Evolutionary conservation across 2,888 invertebrate genomes (phyloP).

Genomic region (Bombylius major): DNA sequence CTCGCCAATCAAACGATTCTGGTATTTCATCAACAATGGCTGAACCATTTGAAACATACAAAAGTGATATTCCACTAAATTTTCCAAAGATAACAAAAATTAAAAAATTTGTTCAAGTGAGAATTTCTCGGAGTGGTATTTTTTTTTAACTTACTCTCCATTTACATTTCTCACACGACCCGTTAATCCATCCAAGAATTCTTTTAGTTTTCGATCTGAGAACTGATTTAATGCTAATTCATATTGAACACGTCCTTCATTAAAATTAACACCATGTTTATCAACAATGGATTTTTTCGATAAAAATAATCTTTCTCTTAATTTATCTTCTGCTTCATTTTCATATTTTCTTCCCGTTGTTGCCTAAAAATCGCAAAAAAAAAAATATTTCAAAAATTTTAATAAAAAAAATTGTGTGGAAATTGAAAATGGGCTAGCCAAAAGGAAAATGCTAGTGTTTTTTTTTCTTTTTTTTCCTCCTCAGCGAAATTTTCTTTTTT

Average conservation of each 20-base stretch:
- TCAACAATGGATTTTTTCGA: slow-evolving; percentile 22
- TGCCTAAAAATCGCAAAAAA: not conserved
- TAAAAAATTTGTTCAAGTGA: not conserved
- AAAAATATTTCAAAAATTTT: too few species aligned
- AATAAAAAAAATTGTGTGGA: too few species aligned
- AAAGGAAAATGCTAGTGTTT: too few species aligned
- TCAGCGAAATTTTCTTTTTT: too few species aligned
- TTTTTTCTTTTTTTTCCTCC: too few species aligned
- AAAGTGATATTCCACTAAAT: not conserved
- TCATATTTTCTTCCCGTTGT: slow-evolving; percentile 29
- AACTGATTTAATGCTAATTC: slow-evolving; percentile 27
- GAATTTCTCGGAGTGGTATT: not conserved
- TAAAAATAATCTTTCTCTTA: slow-evolving; percentile 25
- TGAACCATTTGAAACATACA: not conserved
- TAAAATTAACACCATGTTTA: slow-evolving; percentile 21
- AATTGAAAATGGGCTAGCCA: too few species aligned
- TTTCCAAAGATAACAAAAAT: not conserved
- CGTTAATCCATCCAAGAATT: slow-evolving; percentile 25
- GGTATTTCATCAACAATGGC: slow-evolving; percentile 19
- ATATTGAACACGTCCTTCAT: slow-evolving; percentile 19
- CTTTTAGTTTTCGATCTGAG: slow-evolving; percentile 24
- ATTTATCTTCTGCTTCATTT: slow-evolving; percentile 23
- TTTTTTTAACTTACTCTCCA: slow-evolving; percentile 25
- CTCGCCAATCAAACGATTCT: slow-evolving; percentile 32
- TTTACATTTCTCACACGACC: slow-evolving; percentile 23